phyloP scores from a whole-genome alignment of 30 jellyfish, hydroid and myxozoan species.

The Aurelia aurita complex sp. Pacific region DNA sequence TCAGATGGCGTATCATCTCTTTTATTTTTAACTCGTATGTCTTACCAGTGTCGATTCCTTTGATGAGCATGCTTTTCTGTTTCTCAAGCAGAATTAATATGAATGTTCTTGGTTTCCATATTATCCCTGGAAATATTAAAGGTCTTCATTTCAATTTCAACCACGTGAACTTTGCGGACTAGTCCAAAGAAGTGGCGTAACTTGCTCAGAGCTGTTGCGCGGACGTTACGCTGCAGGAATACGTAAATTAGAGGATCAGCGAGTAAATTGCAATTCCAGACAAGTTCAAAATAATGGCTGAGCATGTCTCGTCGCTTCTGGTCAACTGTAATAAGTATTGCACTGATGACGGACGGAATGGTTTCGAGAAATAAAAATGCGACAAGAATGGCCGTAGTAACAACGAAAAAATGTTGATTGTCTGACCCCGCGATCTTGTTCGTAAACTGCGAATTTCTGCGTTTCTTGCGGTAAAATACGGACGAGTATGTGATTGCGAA shows the following conservation, averaged over 20 bases:
- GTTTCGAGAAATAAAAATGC: constrained; percentile 1
- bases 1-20: no score
- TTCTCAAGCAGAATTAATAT: no score
- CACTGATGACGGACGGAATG: background rate
- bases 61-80: no score
- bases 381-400: background rate
- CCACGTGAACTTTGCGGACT: no score
- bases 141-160: no score
- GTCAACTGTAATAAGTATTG: background rate
- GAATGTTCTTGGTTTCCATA: no score
- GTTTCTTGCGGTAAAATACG: background rate
- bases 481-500: constrained; percentile 11
- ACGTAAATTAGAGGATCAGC: constrained; percentile 20
- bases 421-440: background rate
- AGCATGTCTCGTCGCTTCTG: background rate
- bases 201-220: background rate
- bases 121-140: no score
- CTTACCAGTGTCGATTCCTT: no score
- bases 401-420: background rate
- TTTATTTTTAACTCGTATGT: no score
- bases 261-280: background rate
- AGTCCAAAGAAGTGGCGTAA: no score
- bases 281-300: background rate
- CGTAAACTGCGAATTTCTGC: background rate
- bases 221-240: background rate